A percentile compares a stretch with the other conserved stretches of the same genome.
phyloP scores from a whole-genome alignment of 2,113 vertebrate species.

The Python bivittatus region DNA sequence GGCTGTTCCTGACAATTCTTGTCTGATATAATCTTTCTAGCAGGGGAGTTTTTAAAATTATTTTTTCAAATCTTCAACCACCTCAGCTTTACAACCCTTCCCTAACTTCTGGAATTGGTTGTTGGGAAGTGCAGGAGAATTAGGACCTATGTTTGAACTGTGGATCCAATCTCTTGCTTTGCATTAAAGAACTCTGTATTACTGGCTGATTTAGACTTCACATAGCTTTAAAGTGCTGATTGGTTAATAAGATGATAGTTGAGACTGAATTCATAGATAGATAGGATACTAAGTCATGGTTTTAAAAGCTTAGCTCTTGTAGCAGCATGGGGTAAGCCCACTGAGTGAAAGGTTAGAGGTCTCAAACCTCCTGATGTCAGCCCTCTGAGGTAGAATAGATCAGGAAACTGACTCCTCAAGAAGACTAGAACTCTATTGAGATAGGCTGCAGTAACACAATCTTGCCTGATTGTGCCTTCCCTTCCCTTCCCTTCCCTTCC shows the following conservation, averaged over 20 bases:
- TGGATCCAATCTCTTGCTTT: neutral
- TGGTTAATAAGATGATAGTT: neutral
- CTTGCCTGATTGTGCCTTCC: too few species aligned
- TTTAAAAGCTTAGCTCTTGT: neutral
- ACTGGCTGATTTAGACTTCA: neutral
- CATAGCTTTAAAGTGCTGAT: neutral
- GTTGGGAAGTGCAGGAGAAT: neutral
- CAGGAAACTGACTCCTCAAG: too few species aligned
- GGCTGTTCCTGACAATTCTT: neutral
- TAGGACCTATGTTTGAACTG: neutral
- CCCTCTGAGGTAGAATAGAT: neutral
- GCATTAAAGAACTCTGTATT: neutral
- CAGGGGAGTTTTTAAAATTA: too few species aligned
- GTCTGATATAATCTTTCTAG: neutral
- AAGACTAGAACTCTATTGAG: too few species aligned
- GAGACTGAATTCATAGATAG: neutral
- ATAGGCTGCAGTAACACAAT: too few species aligned
- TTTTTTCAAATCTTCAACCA: too few species aligned
- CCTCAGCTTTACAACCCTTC: neutral
- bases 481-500: too few species aligned
- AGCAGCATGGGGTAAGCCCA: neutral
- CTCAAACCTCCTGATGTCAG: neutral
- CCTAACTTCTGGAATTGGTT: neutral
- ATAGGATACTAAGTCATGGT: neutral
- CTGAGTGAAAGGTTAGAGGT: neutral